A percentile compares a stretch with the other conserved stretches of the same genome.
phyloP scores from a whole-genome alignment of 2,113 vertebrate species.

The Panurus biarmicus region DNA sequence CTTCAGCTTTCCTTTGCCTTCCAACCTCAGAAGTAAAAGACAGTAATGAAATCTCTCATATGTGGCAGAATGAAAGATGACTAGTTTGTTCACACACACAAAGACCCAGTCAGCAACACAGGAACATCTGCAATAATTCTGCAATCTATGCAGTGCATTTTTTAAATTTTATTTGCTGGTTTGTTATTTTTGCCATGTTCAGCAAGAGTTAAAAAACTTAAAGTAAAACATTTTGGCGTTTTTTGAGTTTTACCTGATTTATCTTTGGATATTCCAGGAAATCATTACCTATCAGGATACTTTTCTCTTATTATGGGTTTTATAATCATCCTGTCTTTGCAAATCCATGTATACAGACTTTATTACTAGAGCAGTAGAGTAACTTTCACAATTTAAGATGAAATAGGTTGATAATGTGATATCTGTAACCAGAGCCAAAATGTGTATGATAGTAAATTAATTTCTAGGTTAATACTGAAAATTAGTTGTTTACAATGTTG shows the following conservation, averaged over 20 bases:
- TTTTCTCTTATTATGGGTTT: background rate
- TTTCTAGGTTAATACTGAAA: background rate
- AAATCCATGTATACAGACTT: background rate
- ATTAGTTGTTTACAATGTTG: background rate
- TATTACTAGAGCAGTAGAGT: background rate
- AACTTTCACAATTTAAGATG: background rate
- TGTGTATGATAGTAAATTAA: background rate
- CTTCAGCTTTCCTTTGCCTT: conserved; percentile 11
- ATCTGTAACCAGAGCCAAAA: background rate
- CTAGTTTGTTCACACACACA: background rate
- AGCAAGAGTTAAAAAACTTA: background rate
- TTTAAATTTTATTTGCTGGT: background rate
- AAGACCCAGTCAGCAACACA: background rate
- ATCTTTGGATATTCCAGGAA: background rate
- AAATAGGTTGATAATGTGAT: background rate
- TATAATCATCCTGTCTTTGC: background rate
- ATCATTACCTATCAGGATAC: background rate
- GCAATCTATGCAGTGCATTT: background rate
- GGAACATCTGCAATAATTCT: background rate
- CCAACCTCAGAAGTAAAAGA: conserved; percentile 9
- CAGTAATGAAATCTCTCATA: background rate
- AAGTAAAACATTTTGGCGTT: background rate
- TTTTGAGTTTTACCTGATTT: background rate
- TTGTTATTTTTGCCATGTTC: background rate
- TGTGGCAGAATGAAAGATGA: conserved; percentile 27